Evolutionary conservation across 2,888 invertebrate genomes (phyloP).

Genomic region (Hesperia comma): DNA sequence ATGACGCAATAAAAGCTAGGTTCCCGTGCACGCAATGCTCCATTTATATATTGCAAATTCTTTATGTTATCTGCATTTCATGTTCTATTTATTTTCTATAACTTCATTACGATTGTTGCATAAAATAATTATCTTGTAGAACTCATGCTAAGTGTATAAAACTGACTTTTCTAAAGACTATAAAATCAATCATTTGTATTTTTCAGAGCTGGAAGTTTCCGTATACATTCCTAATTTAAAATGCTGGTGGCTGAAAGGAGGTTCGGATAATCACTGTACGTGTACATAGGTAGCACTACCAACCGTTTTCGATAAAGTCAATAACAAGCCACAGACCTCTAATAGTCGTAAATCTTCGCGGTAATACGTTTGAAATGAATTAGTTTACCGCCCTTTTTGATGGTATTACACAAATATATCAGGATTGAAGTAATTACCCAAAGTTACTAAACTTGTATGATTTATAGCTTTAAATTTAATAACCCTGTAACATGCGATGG

Average conservation of each 20-base stretch:
- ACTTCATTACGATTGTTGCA: slow-evolving; percentile 3
- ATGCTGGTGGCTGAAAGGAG: neutral
- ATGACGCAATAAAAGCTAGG: slow-evolving; percentile 4
- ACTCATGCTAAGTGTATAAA: neutral
- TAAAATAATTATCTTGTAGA: neutral
- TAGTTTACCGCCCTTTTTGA: slow-evolving; percentile 52
- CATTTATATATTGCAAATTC: slow-evolving; percentile 23
- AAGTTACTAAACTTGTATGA: slow-evolving; percentile 61
- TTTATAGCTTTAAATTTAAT: slow-evolving; percentile 61
- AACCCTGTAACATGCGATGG: slow-evolving; percentile 63
- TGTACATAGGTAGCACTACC: neutral
- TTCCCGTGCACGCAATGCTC: slow-evolving; percentile 6
- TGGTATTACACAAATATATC: slow-evolving; percentile 72
- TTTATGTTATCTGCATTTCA: slow-evolving; percentile 18
- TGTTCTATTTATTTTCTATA: slow-evolving; percentile 13
- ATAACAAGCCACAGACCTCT: slow-evolving; percentile 32
- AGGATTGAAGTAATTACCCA: slow-evolving; percentile 57
- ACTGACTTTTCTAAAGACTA: neutral
- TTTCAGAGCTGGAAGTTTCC: neutral
- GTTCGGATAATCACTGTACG: slow-evolving; percentile 10
- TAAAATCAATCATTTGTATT: too few species aligned
- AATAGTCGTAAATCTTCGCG: slow-evolving; percentile 56
- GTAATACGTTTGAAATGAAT: slow-evolving; percentile 51
- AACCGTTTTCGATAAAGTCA: slow-evolving; percentile 7
- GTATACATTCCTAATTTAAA: neutral